Evolutionary conservation across 2,113 vertebrate genomes (phyloP).

Genomic region (Atherinomorus stipes): DNA sequence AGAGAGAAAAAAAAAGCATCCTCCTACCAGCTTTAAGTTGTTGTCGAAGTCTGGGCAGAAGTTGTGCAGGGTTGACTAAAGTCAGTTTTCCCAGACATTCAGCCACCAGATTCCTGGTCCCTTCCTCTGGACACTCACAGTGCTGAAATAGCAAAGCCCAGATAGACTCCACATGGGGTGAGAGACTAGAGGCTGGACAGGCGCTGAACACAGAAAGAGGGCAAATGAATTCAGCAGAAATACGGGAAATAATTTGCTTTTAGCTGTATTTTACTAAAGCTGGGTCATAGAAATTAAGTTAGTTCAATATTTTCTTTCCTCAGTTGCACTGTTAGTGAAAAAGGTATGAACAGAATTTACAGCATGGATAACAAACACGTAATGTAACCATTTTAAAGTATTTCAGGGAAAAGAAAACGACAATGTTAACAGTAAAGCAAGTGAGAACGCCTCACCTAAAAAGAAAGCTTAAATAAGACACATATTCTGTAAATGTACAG

Average conservation of each 20-base stretch:
- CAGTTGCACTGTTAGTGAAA: neutral
- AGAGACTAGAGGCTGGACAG: slow-evolving; percentile 82
- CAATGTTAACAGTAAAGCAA: too few relatives aligned
- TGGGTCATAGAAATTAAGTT: neutral
- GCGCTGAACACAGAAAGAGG: slow-evolving; percentile 63
- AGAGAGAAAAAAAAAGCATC: neutral
- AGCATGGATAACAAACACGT: too few relatives aligned
- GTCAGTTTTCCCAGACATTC: slow-evolving; percentile 93
- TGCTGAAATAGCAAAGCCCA: slow-evolving; percentile 91
- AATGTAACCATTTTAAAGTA: too few relatives aligned
- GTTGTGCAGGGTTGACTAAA: slow-evolving; percentile 85
- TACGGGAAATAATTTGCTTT: too few relatives aligned
- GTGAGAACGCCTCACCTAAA: neutral
- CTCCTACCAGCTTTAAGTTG: slow-evolving; percentile 88
- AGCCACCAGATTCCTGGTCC: slow-evolving; percentile 91
- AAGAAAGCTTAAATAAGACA: neutral
- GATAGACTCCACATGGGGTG: slow-evolving; percentile 89
- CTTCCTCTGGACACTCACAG: slow-evolving; percentile 91
- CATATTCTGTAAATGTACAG: neutral
- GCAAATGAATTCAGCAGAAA: neutral
- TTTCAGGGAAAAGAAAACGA: too few relatives aligned
- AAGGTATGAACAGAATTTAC: too few relatives aligned
- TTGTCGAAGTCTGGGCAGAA: slow-evolving; percentile 89
- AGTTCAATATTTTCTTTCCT: fast-evolving
- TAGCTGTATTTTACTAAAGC: too few relatives aligned